Conservation (phyloP, 2,888 invertebrate genomes). For the Cantharis nigra region DNA sequence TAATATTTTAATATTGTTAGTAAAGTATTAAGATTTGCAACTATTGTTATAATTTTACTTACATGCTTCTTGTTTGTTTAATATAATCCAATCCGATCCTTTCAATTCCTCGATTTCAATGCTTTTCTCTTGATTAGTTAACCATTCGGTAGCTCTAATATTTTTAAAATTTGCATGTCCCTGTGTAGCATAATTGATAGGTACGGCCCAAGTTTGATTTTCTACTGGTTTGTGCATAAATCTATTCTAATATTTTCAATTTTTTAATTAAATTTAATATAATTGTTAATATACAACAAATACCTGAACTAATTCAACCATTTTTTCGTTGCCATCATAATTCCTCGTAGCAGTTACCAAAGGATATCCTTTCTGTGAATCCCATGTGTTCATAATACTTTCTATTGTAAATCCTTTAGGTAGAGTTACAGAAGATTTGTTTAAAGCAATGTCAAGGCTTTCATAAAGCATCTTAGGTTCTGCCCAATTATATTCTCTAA, state of each 20-base stretch:
- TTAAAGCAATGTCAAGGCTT: constrained; percentile 8
- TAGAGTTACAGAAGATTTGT: not conserved
- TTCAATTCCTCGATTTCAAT: not conserved
- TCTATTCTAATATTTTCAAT: not conserved
- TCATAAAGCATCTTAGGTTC: constrained; percentile 13
- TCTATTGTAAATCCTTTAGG: constrained; percentile 4
- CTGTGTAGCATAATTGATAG: constrained; percentile 42
- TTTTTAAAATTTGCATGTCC: constrained; percentile 52
- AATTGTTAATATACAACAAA: too few species aligned
- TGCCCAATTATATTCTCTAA: constrained; percentile 4
- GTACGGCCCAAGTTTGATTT: constrained; percentile 42
- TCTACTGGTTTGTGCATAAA: not conserved
- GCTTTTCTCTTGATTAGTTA: constrained; percentile 46
- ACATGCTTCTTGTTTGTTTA: constrained; percentile 65
- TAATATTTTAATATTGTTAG: too few species aligned
- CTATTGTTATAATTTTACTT: constrained; percentile 11
- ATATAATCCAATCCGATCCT: constrained; percentile 60
- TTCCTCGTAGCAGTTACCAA: constrained; percentile 16
- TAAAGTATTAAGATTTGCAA: too few species aligned
- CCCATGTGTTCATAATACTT: constrained; percentile 16
- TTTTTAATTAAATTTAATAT: not conserved
- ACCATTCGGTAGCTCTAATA: constrained; percentile 59
- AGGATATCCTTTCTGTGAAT: constrained; percentile 14
- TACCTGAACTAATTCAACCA: constrained; percentile 9
- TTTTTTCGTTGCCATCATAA: not conserved